Evolutionary conservation across 2,797 vertebrate genomes (phyloP).

Genomic region (Enteromius afrohamiltoni): DNA sequence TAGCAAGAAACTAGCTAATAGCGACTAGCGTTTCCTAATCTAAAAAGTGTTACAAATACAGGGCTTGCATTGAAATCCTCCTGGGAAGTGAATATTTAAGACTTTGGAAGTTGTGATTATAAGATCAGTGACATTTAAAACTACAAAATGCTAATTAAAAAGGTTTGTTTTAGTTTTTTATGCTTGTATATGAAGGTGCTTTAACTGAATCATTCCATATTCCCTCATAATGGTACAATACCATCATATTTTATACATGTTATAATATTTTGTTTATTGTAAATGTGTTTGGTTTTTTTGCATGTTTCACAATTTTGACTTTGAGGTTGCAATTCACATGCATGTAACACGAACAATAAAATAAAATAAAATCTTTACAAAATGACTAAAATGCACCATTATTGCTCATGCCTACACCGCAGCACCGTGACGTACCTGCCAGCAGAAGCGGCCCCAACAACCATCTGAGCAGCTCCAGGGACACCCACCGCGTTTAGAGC

Average conservation of each 20-base stretch:
- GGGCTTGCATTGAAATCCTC: not conserved
- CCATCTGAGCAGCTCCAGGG: constrained; percentile 84
- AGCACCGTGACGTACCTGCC: constrained; percentile 81
- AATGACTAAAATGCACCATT: not conserved
- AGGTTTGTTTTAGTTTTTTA: not conserved
- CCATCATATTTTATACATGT: not conserved
- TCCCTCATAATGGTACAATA: not conserved
- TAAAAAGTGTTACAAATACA: not conserved
- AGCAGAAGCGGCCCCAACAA: constrained; percentile 90
- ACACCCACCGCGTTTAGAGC: constrained; percentile 85
- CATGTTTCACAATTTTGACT: not conserved
- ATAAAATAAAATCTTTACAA: not conserved
- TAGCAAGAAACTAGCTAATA: not conserved
- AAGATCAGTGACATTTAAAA: not conserved
- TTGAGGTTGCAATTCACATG: not conserved
- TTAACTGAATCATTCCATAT: not conserved
- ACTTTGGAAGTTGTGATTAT: not conserved
- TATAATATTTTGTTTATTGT: not conserved
- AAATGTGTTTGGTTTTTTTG: not conserved
- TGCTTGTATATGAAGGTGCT: not conserved
- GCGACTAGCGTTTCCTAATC: not conserved
- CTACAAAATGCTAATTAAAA: not conserved
- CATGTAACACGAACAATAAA: no score
- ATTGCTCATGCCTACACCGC: not conserved
- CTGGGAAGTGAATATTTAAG: not conserved